These are phyloP conservation scores for Sycophaga agraensis DNA, from an alignment of 1,140 invertebrate species.

Conservation along the genomic window DNA sequence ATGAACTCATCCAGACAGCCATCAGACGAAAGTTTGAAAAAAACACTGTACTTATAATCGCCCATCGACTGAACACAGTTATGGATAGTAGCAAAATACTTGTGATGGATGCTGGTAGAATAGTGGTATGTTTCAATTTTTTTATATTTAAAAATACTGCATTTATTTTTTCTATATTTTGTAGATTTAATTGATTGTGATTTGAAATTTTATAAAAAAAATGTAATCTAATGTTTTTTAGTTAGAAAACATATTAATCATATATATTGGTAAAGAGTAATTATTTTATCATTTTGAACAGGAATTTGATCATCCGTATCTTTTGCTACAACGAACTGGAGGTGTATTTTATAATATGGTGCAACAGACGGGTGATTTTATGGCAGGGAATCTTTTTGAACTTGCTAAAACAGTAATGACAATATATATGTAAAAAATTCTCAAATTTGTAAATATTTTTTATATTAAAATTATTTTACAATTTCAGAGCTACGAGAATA, in stretches of 20 bases:
- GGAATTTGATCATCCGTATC: slow-evolving; percentile 68
- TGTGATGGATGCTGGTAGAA: slow-evolving; percentile 64
- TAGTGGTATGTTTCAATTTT: slow-evolving; percentile 47
- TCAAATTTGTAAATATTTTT: not conserved
- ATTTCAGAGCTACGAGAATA: slow-evolving; percentile 1
- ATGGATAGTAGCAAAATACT: slow-evolving; percentile 67
- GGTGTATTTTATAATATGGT: slow-evolving; percentile 66
- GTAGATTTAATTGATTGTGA: not conserved
- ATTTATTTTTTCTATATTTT: not conserved
- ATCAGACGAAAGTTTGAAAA: slow-evolving; percentile 71
- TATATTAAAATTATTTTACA: not conserved
- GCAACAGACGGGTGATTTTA: slow-evolving; percentile 65
- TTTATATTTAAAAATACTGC: not conserved
- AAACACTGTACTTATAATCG: slow-evolving; percentile 83
- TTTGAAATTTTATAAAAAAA: not conserved
- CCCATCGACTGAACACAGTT: slow-evolving; percentile 81
- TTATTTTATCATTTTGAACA: slow-evolving; percentile 39
- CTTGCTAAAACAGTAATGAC: slow-evolving; percentile 61
- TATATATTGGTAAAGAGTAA: too few species aligned
- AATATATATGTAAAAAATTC: not conserved
- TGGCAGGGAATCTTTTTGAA: slow-evolving; percentile 62
- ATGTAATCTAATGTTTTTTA: not conserved
- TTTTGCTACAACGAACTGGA: slow-evolving; percentile 60
- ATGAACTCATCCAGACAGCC: slow-evolving; percentile 72
- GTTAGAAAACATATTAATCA: not conserved